Percentiles rank a stretch among this genome's conserved stretches.
phyloP scores from a whole-genome alignment of 1,140 invertebrate species.

The Gonatopus flavifemur region DNA sequence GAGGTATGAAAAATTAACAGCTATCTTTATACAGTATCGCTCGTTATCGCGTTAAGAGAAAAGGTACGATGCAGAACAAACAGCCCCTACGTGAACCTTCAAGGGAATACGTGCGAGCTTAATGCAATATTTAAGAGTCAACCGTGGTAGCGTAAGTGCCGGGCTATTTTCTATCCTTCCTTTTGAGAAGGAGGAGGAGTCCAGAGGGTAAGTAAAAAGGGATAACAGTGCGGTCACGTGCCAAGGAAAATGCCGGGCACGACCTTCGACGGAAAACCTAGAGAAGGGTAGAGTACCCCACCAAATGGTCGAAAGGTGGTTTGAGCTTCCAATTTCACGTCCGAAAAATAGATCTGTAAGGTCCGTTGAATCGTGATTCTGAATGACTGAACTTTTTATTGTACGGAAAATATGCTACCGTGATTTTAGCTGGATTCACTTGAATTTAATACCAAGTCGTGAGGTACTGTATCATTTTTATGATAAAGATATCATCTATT shows the following conservation, averaged over 20 bases:
- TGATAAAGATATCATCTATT: too few relatives aligned
- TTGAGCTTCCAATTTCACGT: slow-evolving; percentile 26
- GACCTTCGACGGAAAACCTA: slow-evolving; percentile 23
- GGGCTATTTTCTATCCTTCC: slow-evolving; percentile 27
- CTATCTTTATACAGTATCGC: too few relatives aligned
- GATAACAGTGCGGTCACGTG: slow-evolving; percentile 37
- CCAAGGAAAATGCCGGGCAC: slow-evolving; percentile 35
- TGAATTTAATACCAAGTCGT: too few relatives aligned
- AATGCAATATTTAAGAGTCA: slow-evolving; percentile 44
- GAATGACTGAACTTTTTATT: too few relatives aligned
- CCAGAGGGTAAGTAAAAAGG: too few relatives aligned
- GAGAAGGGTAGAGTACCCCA: slow-evolving; percentile 20
- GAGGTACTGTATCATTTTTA: too few relatives aligned
- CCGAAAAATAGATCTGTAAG: slow-evolving; percentile 33
- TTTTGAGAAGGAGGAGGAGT: slow-evolving; percentile 19
- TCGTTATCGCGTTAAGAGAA: slow-evolving; percentile 9
- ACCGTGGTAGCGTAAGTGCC: slow-evolving; percentile 17
- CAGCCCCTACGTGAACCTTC: slow-evolving; percentile 4
- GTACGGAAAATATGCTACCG: too few relatives aligned
- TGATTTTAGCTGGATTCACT: too few relatives aligned
- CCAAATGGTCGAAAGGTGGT: slow-evolving; percentile 2
- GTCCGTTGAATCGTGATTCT: slow-evolving; percentile 34
- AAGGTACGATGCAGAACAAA: background rate
- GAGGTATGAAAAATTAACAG: too few relatives aligned
- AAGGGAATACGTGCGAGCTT: slow-evolving; percentile 38